Conservation (phyloP, 1,140 invertebrate species). For the Meloidogyne hapla region DNA sequence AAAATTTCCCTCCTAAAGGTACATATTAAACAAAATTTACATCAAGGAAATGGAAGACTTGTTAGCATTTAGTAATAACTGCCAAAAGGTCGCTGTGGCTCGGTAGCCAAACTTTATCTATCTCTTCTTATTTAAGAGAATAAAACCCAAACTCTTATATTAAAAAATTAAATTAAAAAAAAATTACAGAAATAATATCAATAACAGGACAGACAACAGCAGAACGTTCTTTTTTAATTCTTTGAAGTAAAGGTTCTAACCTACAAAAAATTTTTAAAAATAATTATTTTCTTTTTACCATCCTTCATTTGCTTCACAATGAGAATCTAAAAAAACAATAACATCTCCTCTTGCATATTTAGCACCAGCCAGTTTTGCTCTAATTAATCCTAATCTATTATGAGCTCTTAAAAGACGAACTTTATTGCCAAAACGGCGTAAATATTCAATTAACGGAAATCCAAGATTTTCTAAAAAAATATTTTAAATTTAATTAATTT, state of each 20-base stretch:
- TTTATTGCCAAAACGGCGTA: constrained; percentile 65
- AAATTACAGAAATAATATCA: constrained; percentile 75
- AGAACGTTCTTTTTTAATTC: constrained; percentile 77
- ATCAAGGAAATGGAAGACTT: too few species aligned
- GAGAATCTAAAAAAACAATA: constrained; percentile 91
- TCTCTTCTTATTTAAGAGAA: too few species aligned
- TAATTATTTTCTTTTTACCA: constrained; percentile 42
- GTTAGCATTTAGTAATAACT: too few species aligned
- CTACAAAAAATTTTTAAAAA: constrained; percentile 32
- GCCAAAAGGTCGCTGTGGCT: too few species aligned
- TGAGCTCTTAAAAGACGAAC: constrained; percentile 77
- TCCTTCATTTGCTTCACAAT: constrained; percentile 85
- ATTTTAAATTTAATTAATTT: constrained; percentile 68
- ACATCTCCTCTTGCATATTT: constrained; percentile 83
- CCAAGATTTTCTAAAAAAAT: constrained; percentile 68
- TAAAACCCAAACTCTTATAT: too few species aligned
- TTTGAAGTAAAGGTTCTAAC: constrained; percentile 79
- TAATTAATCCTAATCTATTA: constrained; percentile 78
- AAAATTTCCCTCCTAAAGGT: too few species aligned
- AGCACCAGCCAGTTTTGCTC: constrained; percentile 77
- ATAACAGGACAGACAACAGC: constrained; percentile 86
- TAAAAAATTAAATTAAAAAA: not conserved
- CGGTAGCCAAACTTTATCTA: too few species aligned
- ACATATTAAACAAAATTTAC: too few species aligned
- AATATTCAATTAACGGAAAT: constrained; percentile 76